These are phyloP conservation scores for Labroides dimidiatus DNA, from an alignment of 2,797 vertebrate genomes.

Conservation along the genomic window DNA sequence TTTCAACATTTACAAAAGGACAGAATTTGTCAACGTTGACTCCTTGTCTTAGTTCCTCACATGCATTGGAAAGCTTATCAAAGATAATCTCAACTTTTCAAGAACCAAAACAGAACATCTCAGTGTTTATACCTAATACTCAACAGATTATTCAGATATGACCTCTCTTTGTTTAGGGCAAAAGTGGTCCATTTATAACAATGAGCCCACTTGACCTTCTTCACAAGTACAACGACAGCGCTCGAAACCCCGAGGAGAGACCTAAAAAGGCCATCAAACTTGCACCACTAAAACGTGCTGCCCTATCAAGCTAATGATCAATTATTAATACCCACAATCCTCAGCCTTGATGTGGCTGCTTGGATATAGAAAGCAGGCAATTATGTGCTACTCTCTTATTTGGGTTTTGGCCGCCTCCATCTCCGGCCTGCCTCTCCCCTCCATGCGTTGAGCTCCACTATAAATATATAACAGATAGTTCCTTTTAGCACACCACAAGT, in stretches of 20 bases:
- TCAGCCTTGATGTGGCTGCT: constrained; percentile 81
- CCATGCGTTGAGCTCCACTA: constrained; percentile 78
- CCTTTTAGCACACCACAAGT: constrained; percentile 79
- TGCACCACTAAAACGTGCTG: constrained; percentile 72
- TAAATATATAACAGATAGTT: constrained; percentile 86
- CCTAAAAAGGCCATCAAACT: constrained; percentile 76
- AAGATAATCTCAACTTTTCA: too few relatives aligned
- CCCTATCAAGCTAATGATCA: constrained; percentile 85
- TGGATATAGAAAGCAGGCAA: constrained; percentile 83
- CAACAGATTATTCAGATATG: constrained; percentile 15
- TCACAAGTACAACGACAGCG: constrained; percentile 28
- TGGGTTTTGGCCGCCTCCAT: constrained; percentile 74
- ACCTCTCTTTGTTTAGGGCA: constrained; percentile 38
- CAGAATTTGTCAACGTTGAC: too few relatives aligned
- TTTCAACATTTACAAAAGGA: too few relatives aligned
- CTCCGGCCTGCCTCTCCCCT: constrained; percentile 68
- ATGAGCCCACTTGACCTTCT: constrained; percentile 75
- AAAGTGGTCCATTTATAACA: constrained; percentile 21
- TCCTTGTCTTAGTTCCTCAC: too few relatives aligned
- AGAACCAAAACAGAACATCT: too few relatives aligned
- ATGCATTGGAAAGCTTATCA: background rate
- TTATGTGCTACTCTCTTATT: constrained; percentile 82
- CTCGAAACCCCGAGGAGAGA: constrained; percentile 61
- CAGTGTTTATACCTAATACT: constrained; percentile 15
- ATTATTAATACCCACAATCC: constrained; percentile 87